Conservation (phyloP, 1,140 invertebrate genomes). For the Cydia strobilella region DNA sequence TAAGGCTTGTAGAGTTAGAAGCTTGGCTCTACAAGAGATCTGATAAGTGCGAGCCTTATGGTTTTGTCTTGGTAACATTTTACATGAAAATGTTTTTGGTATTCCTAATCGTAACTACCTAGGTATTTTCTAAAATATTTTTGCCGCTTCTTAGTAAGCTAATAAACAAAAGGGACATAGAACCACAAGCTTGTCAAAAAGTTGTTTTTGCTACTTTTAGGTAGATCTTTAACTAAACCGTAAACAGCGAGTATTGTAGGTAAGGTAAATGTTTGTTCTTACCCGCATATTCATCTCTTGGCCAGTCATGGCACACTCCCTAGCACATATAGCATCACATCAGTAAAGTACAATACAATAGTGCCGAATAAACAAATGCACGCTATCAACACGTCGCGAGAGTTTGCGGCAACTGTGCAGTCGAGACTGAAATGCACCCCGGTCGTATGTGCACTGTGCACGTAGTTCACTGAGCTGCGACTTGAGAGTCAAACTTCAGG, state of each 20-base stretch:
- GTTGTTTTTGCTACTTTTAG: too few species aligned
- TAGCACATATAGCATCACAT: slow-evolving; percentile 46
- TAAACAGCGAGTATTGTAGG: background rate
- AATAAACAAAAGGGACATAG: background rate
- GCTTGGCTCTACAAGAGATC: too few species aligned
- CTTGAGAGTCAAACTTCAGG: background rate
- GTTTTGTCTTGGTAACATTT: too few species aligned
- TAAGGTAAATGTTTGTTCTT: slow-evolving; percentile 38
- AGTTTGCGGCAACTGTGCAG: slow-evolving; percentile 3
- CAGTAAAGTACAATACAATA: slow-evolving; percentile 41
- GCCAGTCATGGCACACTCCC: slow-evolving; percentile 47
- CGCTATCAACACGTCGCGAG: slow-evolving; percentile 36
- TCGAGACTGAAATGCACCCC: background rate
- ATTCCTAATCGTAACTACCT: too few species aligned
- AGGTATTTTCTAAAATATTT: too few species aligned
- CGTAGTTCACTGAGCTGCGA: background rate
- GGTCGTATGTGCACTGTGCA: background rate
- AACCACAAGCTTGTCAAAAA: background rate
- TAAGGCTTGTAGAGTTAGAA: too few species aligned
- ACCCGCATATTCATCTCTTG: slow-evolving; percentile 68
- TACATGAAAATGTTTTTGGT: too few species aligned
- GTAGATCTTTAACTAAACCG: background rate
- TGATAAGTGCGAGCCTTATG: too few species aligned
- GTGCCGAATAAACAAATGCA: slow-evolving; percentile 22
- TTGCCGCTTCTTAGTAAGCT: background rate